Percentiles rank a stretch among this genome's conserved stretches.
Evolutionary conservation across 2,113 vertebrate species (phyloP).

Genomic region (Meles meles): DNA sequence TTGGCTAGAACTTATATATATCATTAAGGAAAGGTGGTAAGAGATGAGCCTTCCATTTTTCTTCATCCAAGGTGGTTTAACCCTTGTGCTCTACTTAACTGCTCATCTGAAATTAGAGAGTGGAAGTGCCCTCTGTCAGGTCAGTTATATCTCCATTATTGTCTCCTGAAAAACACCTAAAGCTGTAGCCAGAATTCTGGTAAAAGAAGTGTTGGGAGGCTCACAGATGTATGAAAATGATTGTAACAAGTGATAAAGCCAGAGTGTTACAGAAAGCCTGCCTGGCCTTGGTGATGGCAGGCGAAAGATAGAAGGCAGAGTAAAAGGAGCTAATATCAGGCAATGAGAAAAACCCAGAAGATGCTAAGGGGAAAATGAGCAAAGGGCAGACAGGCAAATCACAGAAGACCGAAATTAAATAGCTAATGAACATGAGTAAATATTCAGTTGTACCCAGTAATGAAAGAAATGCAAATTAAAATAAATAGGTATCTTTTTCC

Average conservation of each 20-base stretch:
- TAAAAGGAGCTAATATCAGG: not conserved
- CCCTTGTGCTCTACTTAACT: not conserved
- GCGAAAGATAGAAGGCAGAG: not conserved
- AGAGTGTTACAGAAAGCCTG: not conserved
- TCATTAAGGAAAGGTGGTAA: not conserved
- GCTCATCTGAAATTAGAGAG: not conserved
- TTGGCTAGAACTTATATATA: not conserved
- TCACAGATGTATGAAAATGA: not conserved
- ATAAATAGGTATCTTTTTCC: not conserved
- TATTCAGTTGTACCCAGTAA: not conserved
- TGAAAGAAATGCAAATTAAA: conserved; percentile 21
- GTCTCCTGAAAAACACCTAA: not conserved
- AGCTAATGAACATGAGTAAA: conserved; percentile 4
- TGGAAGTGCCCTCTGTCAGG: not conserved
- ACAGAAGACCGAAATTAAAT: conserved; percentile 15
- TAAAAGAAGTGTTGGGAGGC: not conserved
- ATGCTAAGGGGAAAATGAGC: not conserved
- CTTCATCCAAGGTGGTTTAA: not conserved
- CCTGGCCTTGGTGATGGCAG: not conserved
- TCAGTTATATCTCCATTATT: not conserved
- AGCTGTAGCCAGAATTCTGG: not conserved
- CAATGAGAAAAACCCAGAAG: not conserved
- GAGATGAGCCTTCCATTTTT: not conserved
- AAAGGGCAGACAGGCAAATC: not conserved
- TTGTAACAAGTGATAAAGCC: not conserved